Evolutionary conservation across 2,113 vertebrate species (phyloP), one percentile per base, ranked within the genome.

Genomic region (Oreocharis arfaki): DNA sequence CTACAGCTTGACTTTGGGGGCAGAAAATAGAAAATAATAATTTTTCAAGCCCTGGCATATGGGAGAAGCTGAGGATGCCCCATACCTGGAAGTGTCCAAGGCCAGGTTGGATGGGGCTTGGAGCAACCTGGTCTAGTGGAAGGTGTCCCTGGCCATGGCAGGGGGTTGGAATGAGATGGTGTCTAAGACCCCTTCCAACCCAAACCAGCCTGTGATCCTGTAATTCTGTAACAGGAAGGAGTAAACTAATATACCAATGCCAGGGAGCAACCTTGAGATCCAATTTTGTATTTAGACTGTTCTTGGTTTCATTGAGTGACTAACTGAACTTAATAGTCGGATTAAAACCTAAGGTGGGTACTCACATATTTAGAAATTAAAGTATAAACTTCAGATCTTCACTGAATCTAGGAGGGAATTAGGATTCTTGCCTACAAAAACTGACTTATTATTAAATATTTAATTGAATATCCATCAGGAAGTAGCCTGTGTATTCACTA

Each of bases 101-200:
- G 46, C 7, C 39, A 49, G 47, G 41, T 1, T 61, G 60, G 33
- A 60, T 0, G 0, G 16, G 20, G 28, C 23, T 68, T 68, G 47
- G n/a, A 55, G 30, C 47, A 27, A 9, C 8, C 8, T 42, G 55
- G 10, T 0, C 0, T 2, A 6, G 35, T 20, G 35, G 70, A n/a
- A 84, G 41, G 24, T 69, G 47, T 35, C 16, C n/a, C 30, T 53
- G n/a, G 0, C n/a, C 47, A 27, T 26, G 30, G 46, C 39, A 68
- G n/a, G 30, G 33, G 61, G 7, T 6, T 68, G 47, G 26, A 41
- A 11, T 20, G 30, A 32, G 49, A 22, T 33, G 26, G 10, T 17
- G 15, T 69, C 16, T 28, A 33, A 33, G 49, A 47, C 42, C 10
- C 35, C 26, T 33, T 49, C 32, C 7, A 37, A 33, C 41, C 11